Base-by-base conservation (phyloP, 2,797 vertebrate genomes). In the Parauchenoglanis punctatus region DNA sequence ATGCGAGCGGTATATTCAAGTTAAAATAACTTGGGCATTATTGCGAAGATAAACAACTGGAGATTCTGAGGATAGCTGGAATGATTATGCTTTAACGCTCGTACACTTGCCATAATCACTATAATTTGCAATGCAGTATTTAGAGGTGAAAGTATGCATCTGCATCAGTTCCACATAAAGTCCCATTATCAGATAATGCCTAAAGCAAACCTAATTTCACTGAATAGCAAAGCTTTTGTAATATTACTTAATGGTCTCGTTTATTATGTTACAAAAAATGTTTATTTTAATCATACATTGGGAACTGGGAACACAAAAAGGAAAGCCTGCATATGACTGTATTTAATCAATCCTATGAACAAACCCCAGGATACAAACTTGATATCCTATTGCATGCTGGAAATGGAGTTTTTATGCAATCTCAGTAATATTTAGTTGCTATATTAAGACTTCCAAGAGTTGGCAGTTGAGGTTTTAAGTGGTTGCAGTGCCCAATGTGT, bases 21-120 rank as follows among this genome's bases (percentile, higher is more conserved):
- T 68, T 91, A 78, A 89, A 91, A 87, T 87, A 91, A 61, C 5
- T 0, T 2, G 61, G 88, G 88, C 58, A 91, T 93, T 88, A 84
- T 86, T 87, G 85, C 15, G 73, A 44, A 85, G 90, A 93, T 91
- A 80, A 88, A 80, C 86, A 88, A 88, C 54, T 0, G 20, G 70
- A 49, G 91, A 93, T 91, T 28, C 44, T 70, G 52, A 54, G 76
- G 72, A 86, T 40, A 1, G 65, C 58, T 87, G 31, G 46, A 80
- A 17, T 12, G 25, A 90, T 81, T 70, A 81, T 5, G 23, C 23
- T 35, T 81, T 63, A 31, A 82, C 54, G 52, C 49, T 67, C 63
- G 52, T 77, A 63, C 49, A 49, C 18, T 80, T 84, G 80, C 17
- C 8, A 31, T 76, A 80, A 80, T 82, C 44, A 49, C 40, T n/a